Evolutionary conservation across 1,140 invertebrate genomes (phyloP), one percentile per base, ranked within the genome.

Genomic region (Pseudomyrmex concolor): DNA sequence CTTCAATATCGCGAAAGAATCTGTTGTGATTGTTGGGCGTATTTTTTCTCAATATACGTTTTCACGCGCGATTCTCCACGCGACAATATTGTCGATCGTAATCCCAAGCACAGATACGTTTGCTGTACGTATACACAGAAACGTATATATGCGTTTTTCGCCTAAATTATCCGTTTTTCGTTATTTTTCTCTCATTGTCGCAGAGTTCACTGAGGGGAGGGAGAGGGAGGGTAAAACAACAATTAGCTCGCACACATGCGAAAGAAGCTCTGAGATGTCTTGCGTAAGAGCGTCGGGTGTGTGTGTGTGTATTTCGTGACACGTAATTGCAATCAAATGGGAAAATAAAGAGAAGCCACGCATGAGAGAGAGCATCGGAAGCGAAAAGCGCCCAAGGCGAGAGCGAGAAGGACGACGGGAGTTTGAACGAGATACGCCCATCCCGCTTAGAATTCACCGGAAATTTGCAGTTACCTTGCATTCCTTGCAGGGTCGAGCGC

Each of bases 391-490:
- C 72, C 86, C 67, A 59, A 88, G 76, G 82, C 68, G 68, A 84
- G 80, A 88, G 83, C 45, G 43, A 51, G 64, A 19, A 7, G 15
- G 73, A 34, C 67, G 82, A 73, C 90, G 89, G 87, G 72, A 91
- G 84, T 83, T 90, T 83, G 80, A 87, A 83, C 84, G 84, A 89
- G 84, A 81, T 82, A 55, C 86, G 85, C 86, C 87, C 85, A 89
- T 90, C 83, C 84, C 83, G 86, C 77, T 88, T 88, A 86, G 90
- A 90, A 89, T 87, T 64, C 86, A 89, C 89, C 92, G 92, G 92
- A 93, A 92, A 92, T 93, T 92, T 91, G 91, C 92, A 93, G 92
- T 93, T 93, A 92, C 87, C 89, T 80, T 91, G 86, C 89, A 91
- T 92, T 92, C 91, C 91, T 91, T 89, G 68, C 89, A 91, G 91